Conservation (phyloP, 2,113 vertebrate genomes). For the Salvelinus sp. region DNA sequence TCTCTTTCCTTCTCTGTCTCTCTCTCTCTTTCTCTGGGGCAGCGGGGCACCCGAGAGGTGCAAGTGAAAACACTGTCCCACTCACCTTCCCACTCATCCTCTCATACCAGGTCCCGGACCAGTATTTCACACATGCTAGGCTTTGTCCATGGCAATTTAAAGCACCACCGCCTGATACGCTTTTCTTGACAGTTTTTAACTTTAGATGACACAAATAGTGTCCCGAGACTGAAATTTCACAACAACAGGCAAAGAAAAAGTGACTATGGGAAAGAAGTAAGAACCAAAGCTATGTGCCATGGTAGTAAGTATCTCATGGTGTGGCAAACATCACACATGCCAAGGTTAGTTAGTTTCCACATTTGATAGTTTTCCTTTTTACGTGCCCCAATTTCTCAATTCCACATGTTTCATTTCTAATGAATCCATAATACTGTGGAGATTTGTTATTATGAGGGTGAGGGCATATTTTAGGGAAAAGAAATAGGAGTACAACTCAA, state of each 20-base stretch:
- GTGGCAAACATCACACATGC: conserved; percentile 6
- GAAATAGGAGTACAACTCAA: background rate
- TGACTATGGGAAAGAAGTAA: conserved; percentile 4
- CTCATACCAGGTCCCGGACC: conserved; percentile 31
- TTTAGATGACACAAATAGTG: no score
- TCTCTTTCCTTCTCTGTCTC: no score
- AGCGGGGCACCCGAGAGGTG: conserved; percentile 37
- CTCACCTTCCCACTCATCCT: conserved; percentile 42
- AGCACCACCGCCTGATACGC: no score
- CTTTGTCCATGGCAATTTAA: no score
- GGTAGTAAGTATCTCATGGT: conserved; percentile 22
- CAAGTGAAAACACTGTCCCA: conserved; percentile 55
- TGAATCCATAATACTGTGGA: background rate
- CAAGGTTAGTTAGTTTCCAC: conserved; percentile 10
- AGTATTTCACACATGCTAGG: conserved; percentile 32
- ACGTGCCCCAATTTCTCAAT: background rate
- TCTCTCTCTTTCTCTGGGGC: conserved; percentile 30
- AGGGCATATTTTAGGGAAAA: conserved; percentile 7
- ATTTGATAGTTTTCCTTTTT: background rate
- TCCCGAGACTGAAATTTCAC: background rate
- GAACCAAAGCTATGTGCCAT: conserved; percentile 9
- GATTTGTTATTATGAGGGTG: background rate
- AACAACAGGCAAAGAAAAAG: no score
- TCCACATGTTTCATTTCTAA: background rate
- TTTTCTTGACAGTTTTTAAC: background rate